Evolutionary conservation across 2,797 vertebrate genomes (phyloP), one percentile per base, ranked within the genome.

Genomic region (Macroramphosus scolopax): DNA sequence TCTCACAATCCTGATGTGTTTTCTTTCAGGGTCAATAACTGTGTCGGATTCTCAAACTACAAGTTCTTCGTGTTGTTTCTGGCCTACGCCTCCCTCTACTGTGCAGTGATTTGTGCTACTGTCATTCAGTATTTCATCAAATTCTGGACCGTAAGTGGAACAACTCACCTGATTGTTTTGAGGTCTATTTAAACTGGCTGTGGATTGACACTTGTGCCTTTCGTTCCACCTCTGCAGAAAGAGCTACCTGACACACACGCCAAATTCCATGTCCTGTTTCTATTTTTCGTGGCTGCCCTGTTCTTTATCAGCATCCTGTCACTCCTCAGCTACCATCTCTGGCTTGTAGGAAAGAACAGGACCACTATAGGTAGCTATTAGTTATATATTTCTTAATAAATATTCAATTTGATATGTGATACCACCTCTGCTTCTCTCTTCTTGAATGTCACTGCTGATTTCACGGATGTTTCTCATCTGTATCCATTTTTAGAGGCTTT

Each of bases 41-140:
- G 96, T 82, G 94, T 98, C 45, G 96, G 96, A 80, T 98, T 97
- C 89, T 95, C 95, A 71, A 98, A 98, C 89, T 97, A 98, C 90
- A 98, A 98, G 78, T 98, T 89, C 88, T 98, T 98, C 80, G 87
- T 98, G 74, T 86, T 98, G 66, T 98, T 98, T 84, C 84, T 98
- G 89, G 81, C 91, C 54, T 98, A 97, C 69, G 94, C 94, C 14
- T 87, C 95, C 52, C 81, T 98, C 59, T 98, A 97, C 81, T 98
- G 96, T 86, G 78, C 89, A 20, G 95, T 96, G 8, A 93, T 98
- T 77, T 92, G 93, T 48, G 80, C 91, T 55, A 97, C 95, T 4
- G 96, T 97, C 64, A 74, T 95, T 68, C 92, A 93, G 76, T 98
- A 98, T 90, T 98, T 98, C 85, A 94, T 98, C 87, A 93, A 93